phyloP scores from a whole-genome alignment of 2,797 vertebrate genomes.

The Caiman crocodilus region DNA sequence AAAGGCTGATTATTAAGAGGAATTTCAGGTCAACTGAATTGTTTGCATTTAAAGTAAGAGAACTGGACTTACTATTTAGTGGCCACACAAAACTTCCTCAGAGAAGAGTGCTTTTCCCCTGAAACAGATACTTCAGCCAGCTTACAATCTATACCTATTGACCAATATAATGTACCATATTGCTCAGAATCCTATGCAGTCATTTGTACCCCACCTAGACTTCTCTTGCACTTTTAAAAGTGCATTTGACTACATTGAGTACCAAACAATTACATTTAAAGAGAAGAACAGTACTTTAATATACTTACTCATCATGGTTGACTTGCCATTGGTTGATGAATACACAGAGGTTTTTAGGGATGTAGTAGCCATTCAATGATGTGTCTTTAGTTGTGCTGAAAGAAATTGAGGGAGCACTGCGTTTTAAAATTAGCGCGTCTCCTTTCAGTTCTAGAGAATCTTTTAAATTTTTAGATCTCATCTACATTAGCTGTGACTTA shows the following conservation, averaged over 20 bases:
- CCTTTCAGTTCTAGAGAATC: fast-evolving
- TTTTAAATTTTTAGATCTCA: fast-evolving
- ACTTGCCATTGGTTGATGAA: conserved; percentile 98
- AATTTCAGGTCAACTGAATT: background rate
- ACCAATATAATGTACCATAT: background rate
- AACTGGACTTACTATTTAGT: background rate
- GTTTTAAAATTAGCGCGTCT: fast-evolving
- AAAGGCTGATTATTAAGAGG: background rate
- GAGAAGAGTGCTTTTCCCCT: background rate
- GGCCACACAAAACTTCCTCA: background rate
- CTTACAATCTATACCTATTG: background rate
- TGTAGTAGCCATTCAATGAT: conserved; percentile 88
- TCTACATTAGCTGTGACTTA: background rate
- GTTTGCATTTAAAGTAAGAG: background rate
- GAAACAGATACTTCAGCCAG: background rate
- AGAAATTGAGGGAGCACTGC: background rate
- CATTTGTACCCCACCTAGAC: background rate
- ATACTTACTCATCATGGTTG: conserved; percentile 94
- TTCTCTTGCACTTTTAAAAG: background rate
- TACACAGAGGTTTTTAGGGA: conserved; percentile 92
- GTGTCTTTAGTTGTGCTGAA: conserved; percentile 89
- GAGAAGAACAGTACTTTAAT: fast-evolving
- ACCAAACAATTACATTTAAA: fast-evolving
- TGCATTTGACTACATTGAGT: too few relatives aligned
- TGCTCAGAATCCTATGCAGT: background rate